Evolutionary conservation across 2,888 invertebrate genomes (phyloP), one percentile per base, ranked within the genome.

Genomic region (Epicampocera succincta): DNA sequence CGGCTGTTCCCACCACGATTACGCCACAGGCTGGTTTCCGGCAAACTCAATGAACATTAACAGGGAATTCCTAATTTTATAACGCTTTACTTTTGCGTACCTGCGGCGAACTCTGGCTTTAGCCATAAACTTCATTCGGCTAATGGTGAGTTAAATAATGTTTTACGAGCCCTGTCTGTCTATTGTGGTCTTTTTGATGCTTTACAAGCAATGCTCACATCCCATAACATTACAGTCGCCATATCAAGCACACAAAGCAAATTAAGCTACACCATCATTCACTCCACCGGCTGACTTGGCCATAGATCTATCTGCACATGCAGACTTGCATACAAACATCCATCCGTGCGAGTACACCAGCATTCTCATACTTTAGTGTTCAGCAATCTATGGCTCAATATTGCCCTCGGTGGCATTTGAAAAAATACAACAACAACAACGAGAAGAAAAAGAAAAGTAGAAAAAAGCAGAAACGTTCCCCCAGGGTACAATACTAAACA

Each of bases 401-500:
- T 42, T 52, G 74, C 68, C 73, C 56, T 63, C 56, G 69, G 79
- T 80, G 79, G 61, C 60, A 75, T 65, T 44, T 42, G 33, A 69
- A 3, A 63, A 46, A 38, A 38, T n/a, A n/a, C n/a, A n/a, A n/a
- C n/a, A n/a, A n/a, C n/a, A n/a, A n/a, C n/a, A n/a, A n/a, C n/a
- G n/a, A n/a, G n/a, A n/a, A n/a, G n/a, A n/a, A 2, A 44, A 56
- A 25, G 3, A 44, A 17, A 60, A 25, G 40, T 29, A 29, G 17
- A 12, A 38, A 33, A 19, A 48, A 48, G 33, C 9, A 19, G 58
- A 58, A 65, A 66, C 50, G 38, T 71, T 52, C 54, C 82, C 78
- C 82, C 19, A 56, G 78, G 73, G 82, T 78, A 71, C 78, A 78
- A 77, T 81, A 77, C 63, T 50, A 68, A 52, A 77, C 80, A 48